Evolutionary conservation across 1,140 invertebrate species (phyloP).

Genomic region (Copidosoma floridanum): DNA sequence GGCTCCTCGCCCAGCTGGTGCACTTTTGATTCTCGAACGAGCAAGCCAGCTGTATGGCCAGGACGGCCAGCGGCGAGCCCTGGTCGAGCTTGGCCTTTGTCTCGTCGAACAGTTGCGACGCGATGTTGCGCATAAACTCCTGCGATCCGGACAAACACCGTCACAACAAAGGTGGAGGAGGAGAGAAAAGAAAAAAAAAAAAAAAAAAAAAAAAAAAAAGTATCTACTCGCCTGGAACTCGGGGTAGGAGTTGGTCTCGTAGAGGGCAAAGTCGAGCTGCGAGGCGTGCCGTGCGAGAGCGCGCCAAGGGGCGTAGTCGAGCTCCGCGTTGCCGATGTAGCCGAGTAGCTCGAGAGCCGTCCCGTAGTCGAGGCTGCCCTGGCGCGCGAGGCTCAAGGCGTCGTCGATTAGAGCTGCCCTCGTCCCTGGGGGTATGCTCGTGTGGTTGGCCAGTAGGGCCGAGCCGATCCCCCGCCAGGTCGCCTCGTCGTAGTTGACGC

Average conservation of each 20-base stretch:
- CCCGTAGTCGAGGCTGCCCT: constrained; percentile 60
- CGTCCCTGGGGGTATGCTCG: constrained; percentile 56
- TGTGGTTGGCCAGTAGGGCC: constrained; percentile 50
- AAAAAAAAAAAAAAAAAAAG: constrained; percentile 10
- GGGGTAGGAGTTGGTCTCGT: constrained; percentile 37
- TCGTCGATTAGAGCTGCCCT: constrained; percentile 65
- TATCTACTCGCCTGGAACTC: constrained; percentile 41
- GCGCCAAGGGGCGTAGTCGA: constrained; percentile 60
- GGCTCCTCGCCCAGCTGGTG: constrained; percentile 35
- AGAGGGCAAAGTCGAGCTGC: constrained; percentile 49
- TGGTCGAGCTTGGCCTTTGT: constrained; percentile 34
- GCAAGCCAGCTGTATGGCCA: constrained; percentile 48
- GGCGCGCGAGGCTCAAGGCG: constrained; percentile 56
- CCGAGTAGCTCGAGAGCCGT: constrained; percentile 56
- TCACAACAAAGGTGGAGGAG: neutral
- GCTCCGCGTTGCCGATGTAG: constrained; percentile 9
- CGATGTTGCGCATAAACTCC: constrained; percentile 45
- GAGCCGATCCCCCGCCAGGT: constrained; percentile 62
- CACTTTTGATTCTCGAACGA: constrained; percentile 38
- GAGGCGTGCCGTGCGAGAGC: constrained; percentile 55
- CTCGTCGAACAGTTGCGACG: constrained; percentile 39
- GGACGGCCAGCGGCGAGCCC: constrained; percentile 54
- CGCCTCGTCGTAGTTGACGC: constrained; percentile 64
- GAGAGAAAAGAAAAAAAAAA: neutral
- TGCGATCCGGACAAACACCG: constrained; percentile 28